Conservation (phyloP, 2,888 invertebrate species). For the Rotaria socialis region DNA sequence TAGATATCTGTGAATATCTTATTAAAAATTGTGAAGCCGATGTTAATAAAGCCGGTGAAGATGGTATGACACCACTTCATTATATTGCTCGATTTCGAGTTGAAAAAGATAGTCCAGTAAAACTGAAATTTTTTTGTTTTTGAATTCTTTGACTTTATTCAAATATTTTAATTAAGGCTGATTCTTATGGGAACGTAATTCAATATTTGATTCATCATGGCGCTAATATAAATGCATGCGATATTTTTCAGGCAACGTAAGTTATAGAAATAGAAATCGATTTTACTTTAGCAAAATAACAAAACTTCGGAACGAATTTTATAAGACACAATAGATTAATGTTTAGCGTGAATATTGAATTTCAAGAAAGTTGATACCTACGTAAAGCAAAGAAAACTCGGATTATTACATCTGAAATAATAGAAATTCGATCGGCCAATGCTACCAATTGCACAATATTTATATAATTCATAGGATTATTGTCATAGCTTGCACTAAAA, state of each 20-base stretch:
- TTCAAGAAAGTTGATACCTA: neutral
- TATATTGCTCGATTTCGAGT: conserved; percentile 6
- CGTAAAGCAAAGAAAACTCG: neutral
- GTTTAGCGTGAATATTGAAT: neutral
- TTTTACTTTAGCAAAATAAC: no score
- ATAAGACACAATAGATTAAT: no score
- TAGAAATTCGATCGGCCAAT: neutral
- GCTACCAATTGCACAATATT: neutral
- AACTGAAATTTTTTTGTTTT: neutral
- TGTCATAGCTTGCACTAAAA: no score
- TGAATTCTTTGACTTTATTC: neutral
- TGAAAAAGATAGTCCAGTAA: conserved; percentile 22
- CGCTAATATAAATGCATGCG: conserved; percentile 8
- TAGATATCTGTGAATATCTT: neutral
- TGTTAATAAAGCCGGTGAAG: conserved; percentile 22
- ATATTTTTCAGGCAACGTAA: neutral
- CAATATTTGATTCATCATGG: neutral
- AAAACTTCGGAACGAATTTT: no score
- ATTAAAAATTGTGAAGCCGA: neutral
- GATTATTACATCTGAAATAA: neutral
- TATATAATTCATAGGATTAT: neutral
- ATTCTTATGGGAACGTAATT: neutral
- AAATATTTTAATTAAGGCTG: neutral
- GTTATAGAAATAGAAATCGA: neutral
- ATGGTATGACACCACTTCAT: conserved; percentile 16